Conservation (phyloP, 2,888 invertebrate species). For the Leptura quadrifasciata region DNA sequence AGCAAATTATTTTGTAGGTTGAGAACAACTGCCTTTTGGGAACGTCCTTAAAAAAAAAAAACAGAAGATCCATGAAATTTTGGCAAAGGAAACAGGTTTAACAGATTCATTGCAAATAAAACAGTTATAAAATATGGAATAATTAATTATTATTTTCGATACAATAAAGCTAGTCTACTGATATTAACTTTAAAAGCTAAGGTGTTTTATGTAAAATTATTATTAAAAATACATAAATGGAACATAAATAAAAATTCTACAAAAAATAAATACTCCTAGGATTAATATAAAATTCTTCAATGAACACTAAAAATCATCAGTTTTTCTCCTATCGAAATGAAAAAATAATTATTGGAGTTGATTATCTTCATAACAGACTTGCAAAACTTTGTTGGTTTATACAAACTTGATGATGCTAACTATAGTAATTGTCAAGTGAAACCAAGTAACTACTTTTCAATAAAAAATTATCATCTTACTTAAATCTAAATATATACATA, state of each 20-base stretch:
- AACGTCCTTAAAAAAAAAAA: no score
- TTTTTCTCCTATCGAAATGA: conserved; percentile 8
- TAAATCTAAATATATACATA: conserved; percentile 33
- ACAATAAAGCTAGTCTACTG: conserved; percentile 58
- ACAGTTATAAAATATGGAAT: conserved; percentile 43
- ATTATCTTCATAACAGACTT: conserved; percentile 24
- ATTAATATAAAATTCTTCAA: conserved; percentile 30
- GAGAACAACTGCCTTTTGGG: no score
- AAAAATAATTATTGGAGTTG: background rate
- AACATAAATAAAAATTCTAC: conserved; percentile 51
- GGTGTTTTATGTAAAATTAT: conserved; percentile 50
- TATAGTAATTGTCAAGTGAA: conserved; percentile 21
- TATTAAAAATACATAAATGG: conserved; percentile 44
- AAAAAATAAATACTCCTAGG: conserved; percentile 45
- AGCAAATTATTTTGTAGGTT: no score
- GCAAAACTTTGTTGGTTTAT: conserved; percentile 28
- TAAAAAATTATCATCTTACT: conserved; percentile 37
- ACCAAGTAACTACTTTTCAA: conserved; percentile 17
- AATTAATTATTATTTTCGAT: conserved; percentile 54
- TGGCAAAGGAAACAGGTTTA: background rate
- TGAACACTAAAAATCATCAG: background rate
- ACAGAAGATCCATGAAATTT: no score
- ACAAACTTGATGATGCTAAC: conserved; percentile 10
- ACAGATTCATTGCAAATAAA: conserved; percentile 24
- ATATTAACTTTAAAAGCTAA: conserved; percentile 54